Conservation (phyloP, 2,113 vertebrate genomes). For the Fukomys damarensis region DNA sequence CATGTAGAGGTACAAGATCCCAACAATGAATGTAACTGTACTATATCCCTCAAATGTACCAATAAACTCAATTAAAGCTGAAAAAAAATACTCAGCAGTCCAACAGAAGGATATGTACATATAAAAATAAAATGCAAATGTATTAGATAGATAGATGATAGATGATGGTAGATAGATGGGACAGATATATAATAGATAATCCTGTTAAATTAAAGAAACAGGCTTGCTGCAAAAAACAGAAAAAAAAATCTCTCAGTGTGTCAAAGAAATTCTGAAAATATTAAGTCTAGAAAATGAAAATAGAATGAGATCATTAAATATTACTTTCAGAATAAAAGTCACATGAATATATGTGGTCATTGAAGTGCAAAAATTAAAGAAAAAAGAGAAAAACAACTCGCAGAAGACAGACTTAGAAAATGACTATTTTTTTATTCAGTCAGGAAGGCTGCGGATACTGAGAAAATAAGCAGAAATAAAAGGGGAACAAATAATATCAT, state of each 20-base stretch:
- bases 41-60: too few species aligned
- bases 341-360: neutral
- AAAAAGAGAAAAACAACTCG: neutral
- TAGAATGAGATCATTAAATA: slow-evolving; percentile 21
- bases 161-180: neutral
- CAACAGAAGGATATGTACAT: neutral
- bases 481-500: neutral
- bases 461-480: neutral
- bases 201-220: neutral
- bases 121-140: neutral
- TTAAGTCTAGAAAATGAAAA: neutral
- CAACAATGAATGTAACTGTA: too few species aligned
- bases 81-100: neutral
- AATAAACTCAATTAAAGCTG: too few species aligned
- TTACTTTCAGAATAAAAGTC: slow-evolving; percentile 29
- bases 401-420: neutral
- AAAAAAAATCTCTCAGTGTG: neutral
- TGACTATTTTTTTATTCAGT: neutral
- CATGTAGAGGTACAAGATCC: too few species aligned
- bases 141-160: neutral
- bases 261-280: slow-evolving; percentile 43
- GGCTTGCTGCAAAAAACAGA: neutral
- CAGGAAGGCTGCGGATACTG: neutral
- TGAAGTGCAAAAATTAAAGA: neutral
- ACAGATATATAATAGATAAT: neutral